Evolutionary conservation across 1,140 invertebrate species (phyloP), one percentile per base, ranked within the genome.

Genomic region (Drosophila arawakana): DNA sequence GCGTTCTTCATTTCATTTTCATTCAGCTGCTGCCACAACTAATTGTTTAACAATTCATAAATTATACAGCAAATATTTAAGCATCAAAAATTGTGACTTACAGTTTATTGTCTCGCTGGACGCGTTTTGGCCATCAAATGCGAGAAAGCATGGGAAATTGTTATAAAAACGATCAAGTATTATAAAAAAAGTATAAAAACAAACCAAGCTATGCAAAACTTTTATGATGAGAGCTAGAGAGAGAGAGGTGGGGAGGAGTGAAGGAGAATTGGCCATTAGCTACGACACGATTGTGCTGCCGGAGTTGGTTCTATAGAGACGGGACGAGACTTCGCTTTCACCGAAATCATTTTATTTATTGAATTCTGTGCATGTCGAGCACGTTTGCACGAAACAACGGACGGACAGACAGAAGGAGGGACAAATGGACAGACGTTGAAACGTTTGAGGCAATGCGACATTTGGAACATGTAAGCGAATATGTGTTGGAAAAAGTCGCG

Each of bases 301-400:
- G 44, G 35, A 30, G 55, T 18, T 15, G 55, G 49, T 73, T 88
- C 81, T 71, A 61, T 54, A 30, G 13, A 3, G 25, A 30, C 25
- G 25, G 25, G 25, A 35, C 37, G 44, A 30, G 46, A 54, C 68
- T 81, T 88, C 83, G 83, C 83, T 88, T 88, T 88, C 83, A 88
- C 83, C 83, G 77, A 89, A 86, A 73, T 80, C 76, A 83, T 83
- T 89, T 83, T 89, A 88, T 83, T 89, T 85, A 86, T 86, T 89
- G 80, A 89, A 88, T 83, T 88, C 80, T 89, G 66, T 74, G 77
- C 84, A 88, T 89, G 84, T 89, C 83, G 77, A 55, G 80, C 83
- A 88, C 83, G 84, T 83, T 78, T 88, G 85, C 83, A 88, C 83
- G 83, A 89, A 76, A 67, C 67, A 50, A 73, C 41, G 18, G 55